phyloP scores from a whole-genome alignment of 2,797 vertebrate species.

The Sebastiscus albofasciatus region DNA sequence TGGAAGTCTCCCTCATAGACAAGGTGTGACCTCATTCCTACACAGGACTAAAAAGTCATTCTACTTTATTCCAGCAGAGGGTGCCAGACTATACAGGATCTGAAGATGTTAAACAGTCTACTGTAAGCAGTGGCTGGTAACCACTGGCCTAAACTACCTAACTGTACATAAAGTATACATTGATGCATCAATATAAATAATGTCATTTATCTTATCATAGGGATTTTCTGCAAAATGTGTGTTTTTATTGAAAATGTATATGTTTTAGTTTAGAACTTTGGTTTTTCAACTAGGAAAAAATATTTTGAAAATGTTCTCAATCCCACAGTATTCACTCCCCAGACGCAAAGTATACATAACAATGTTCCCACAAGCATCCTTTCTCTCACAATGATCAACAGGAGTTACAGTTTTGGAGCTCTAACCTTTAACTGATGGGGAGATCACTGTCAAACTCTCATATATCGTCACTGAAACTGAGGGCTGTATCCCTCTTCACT shows the following conservation, averaged over 20 bases:
- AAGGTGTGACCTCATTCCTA: slow-evolving; percentile 47
- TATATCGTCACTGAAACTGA: neutral
- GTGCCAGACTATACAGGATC: slow-evolving; percentile 41
- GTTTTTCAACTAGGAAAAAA: neutral
- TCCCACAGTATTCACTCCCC: too few species aligned
- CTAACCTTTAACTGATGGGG: neutral
- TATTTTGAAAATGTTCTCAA: too few species aligned
- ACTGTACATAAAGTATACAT: neutral
- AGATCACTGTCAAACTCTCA: neutral
- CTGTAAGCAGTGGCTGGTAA: neutral
- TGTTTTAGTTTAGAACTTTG: neutral
- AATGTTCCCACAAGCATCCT: too few species aligned
- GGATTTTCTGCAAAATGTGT: neutral
- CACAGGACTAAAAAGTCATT: neutral
- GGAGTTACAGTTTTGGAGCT: neutral
- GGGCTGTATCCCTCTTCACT: neutral
- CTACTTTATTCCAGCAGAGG: slow-evolving; percentile 59
- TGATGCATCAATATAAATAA: neutral
- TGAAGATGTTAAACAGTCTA: neutral
- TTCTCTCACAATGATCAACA: too few species aligned
- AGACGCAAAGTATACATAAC: too few species aligned
- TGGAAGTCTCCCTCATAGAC: slow-evolving; percentile 35
- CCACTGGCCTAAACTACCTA: neutral
- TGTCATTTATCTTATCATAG: neutral
- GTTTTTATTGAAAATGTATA: neutral